Percentiles rank a stretch among this genome's conserved stretches.
Evolutionary conservation across 1,140 invertebrate genomes (phyloP).

Genomic region (Amphibalanus amphitrite): DNA sequence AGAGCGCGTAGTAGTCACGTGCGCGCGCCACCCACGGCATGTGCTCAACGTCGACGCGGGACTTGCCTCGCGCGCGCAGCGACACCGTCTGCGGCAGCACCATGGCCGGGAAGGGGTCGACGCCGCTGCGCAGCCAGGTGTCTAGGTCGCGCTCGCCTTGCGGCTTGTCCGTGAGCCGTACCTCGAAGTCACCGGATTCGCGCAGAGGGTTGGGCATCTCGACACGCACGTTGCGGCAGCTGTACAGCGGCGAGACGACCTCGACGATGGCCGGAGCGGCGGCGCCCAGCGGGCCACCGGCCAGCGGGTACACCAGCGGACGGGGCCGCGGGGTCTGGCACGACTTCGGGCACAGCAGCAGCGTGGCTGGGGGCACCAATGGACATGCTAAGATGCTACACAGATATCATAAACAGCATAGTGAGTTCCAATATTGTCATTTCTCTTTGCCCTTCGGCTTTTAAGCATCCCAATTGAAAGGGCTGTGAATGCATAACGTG

Average conservation of each 20-base stretch:
- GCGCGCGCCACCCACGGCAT: neutral
- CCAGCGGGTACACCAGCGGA: neutral
- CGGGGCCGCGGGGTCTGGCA: too few species aligned
- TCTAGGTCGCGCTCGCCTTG: neutral
- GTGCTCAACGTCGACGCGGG: neutral
- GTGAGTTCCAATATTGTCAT: too few species aligned
- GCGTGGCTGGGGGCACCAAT: neutral
- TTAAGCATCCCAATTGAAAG: too few species aligned
- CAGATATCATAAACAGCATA: too few species aligned
- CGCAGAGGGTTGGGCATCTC: neutral
- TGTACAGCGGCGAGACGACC: neutral
- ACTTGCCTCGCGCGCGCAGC: neutral
- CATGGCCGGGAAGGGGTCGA: neutral
- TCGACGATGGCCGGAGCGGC: neutral
- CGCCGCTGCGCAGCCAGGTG: neutral
- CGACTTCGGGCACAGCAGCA: neutral
- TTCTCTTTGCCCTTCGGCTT: too few species aligned
- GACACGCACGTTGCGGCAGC: neutral
- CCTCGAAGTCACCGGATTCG: neutral
- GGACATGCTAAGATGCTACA: too few species aligned
- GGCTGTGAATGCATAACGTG: too few species aligned
- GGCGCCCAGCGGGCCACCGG: neutral
- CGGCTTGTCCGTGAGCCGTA: neutral
- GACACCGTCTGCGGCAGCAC: neutral
- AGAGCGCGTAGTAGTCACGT: neutral